Evolutionary conservation across 2,888 invertebrate species (phyloP).

Genomic region (Acanthoscelides obtectus): DNA sequence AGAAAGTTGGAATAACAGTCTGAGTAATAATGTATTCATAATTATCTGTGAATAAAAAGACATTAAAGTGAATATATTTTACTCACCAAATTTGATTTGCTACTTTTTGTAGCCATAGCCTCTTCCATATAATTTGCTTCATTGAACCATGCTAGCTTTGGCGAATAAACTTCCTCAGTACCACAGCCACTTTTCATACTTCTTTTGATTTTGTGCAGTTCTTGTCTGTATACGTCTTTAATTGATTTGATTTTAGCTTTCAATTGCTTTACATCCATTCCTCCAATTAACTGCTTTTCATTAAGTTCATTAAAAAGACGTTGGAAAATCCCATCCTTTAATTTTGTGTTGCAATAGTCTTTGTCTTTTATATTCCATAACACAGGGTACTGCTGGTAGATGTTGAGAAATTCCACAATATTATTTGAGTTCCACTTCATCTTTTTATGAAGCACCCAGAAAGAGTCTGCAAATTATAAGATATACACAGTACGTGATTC

Average conservation of each 20-base stretch:
- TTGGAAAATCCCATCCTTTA: conserved; percentile 5
- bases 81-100: conserved; percentile 1
- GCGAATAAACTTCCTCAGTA: conserved; percentile 29
- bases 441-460: background rate
- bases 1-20: conserved; percentile 7
- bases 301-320: too few relatives aligned
- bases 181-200: conserved; percentile 32
- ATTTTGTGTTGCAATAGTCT: conserved; percentile 5
- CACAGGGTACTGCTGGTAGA: conserved; percentile 2
- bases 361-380: conserved; percentile 7
- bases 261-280: conserved; percentile 7
- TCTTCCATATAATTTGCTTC: conserved; percentile 5
- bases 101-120: conserved; percentile 1
- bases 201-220: conserved; percentile 33
- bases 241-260: conserved; percentile 18
- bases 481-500: too few relatives aligned
- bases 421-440: conserved; percentile 8
- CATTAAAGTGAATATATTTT: background rate
- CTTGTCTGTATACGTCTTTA: conserved; percentile 32
- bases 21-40: background rate
- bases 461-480: too few relatives aligned
- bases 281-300: conserved; percentile 1
- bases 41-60: too few relatives aligned
- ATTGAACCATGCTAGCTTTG: conserved; percentile 33
- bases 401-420: conserved; percentile 1